Percentiles rank a stretch among this genome's conserved stretches.
These are phyloP conservation scores for Lepidurus packardi DNA, from an alignment of 1,140 invertebrate species.

Conservation along the genomic window DNA sequence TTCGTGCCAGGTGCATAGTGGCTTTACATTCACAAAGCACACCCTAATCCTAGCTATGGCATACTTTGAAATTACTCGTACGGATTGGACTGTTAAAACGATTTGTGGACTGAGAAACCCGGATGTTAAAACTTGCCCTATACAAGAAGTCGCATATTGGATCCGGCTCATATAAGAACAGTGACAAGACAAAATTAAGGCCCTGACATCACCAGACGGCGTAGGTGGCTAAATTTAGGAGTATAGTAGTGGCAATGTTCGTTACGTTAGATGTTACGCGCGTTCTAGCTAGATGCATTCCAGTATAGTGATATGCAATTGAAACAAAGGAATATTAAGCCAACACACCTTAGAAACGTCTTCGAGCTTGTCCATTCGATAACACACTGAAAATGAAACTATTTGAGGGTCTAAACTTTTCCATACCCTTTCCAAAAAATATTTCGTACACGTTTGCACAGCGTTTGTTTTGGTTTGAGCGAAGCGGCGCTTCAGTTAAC, in stretches of 20 bases:
- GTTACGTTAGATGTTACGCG: not conserved
- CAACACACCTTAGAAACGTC: not conserved
- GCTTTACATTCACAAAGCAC: not conserved
- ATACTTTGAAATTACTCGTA: not conserved
- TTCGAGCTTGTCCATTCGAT: conserved; percentile 8
- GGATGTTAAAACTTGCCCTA: too few species aligned
- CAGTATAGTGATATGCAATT: not conserved
- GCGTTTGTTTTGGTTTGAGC: not conserved
- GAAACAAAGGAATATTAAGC: not conserved
- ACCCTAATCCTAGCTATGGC: not conserved
- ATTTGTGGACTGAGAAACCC: too few species aligned
- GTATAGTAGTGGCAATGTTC: too few species aligned
- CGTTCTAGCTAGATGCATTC: not conserved
- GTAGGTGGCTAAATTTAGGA: too few species aligned
- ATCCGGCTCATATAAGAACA: too few species aligned
- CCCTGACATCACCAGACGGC: too few species aligned
- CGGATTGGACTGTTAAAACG: not conserved
- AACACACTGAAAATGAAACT: not conserved
- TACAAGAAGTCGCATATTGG: too few species aligned
- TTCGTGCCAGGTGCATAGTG: conserved; percentile 12
- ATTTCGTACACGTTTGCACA: not conserved
- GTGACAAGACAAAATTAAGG: too few species aligned
- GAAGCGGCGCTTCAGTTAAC: too few species aligned
- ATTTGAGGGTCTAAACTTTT: not conserved
- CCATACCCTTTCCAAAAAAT: not conserved